phyloP scores from a whole-genome alignment of 2,888 invertebrate species.

The Elegia similella region DNA sequence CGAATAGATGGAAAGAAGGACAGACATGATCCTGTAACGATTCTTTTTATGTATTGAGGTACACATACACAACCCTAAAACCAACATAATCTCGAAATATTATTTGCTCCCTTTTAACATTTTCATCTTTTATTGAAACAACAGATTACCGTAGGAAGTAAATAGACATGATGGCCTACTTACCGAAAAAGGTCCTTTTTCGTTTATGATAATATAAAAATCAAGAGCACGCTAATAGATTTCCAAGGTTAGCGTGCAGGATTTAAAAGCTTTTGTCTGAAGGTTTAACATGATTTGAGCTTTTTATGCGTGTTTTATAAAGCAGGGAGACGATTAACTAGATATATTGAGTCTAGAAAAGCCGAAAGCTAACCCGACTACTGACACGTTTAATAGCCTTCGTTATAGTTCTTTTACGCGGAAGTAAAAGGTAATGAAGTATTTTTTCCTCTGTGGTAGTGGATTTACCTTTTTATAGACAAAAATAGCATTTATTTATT shows the following conservation, averaged over 20 bases:
- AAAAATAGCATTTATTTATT: neutral
- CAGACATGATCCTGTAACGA: too few species aligned
- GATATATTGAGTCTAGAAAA: neutral
- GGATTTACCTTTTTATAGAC: neutral
- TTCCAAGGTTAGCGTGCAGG: neutral
- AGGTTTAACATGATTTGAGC: neutral
- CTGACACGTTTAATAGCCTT: neutral
- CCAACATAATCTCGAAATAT: too few species aligned
- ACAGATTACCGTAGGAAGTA: neutral
- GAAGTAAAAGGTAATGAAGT: neutral
- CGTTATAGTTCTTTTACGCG: neutral
- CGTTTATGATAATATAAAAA: neutral
- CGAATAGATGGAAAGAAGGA: too few species aligned
- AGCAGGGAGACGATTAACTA: neutral
- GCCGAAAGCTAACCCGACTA: neutral
- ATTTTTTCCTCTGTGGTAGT: too few species aligned
- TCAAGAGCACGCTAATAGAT: neutral
- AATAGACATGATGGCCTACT: neutral
- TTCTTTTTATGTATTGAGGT: too few species aligned
- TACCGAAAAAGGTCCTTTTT: neutral
- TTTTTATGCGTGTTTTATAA: neutral
- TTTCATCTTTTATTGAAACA: neutral
- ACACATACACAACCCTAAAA: too few species aligned
- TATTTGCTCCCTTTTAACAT: neutral
- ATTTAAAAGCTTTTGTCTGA: neutral